Conservation (phyloP, 2,888 invertebrate genomes). For the Uloborus plumipes region DNA sequence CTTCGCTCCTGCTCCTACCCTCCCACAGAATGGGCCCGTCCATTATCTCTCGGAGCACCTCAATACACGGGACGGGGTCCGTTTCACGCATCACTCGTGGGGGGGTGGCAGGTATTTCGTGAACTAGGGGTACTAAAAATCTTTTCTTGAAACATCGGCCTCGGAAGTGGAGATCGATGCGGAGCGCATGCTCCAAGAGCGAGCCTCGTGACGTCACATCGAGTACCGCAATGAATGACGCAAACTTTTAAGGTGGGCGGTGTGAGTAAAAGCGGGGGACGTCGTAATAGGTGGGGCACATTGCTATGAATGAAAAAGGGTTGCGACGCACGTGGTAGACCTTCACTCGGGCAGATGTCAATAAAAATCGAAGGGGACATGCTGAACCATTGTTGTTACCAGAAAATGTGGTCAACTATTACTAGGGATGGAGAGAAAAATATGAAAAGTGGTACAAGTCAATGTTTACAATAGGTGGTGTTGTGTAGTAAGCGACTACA, state of each 20-base stretch:
- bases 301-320: constrained; percentile 52
- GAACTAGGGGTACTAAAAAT: constrained; percentile 3
- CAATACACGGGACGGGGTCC: constrained; percentile 13
- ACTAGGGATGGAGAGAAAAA: too few species aligned
- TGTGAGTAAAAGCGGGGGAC: constrained; percentile 26
- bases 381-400: too few species aligned
- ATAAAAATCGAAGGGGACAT: too few species aligned
- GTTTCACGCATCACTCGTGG: constrained; percentile 2
- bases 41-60: constrained; percentile 8
- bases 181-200: constrained; percentile 21
- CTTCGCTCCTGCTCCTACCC: constrained; percentile 1
- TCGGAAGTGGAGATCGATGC: constrained; percentile 20
- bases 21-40: background rate
- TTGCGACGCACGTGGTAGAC: background rate
- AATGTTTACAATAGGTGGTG: too few species aligned
- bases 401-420: too few species aligned
- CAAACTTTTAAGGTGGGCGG: constrained; percentile 40
- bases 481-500: too few species aligned
- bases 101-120: constrained; percentile 3
- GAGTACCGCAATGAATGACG: constrained; percentile 59
- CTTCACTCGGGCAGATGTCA: background rate
- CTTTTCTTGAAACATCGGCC: background rate
- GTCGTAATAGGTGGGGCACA: constrained; percentile 6
- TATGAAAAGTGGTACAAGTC: too few species aligned
- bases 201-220: constrained; percentile 42